phyloP scores from a whole-genome alignment of 2,113 vertebrate genomes.

The Stomatorhinus ivindoensis region DNA sequence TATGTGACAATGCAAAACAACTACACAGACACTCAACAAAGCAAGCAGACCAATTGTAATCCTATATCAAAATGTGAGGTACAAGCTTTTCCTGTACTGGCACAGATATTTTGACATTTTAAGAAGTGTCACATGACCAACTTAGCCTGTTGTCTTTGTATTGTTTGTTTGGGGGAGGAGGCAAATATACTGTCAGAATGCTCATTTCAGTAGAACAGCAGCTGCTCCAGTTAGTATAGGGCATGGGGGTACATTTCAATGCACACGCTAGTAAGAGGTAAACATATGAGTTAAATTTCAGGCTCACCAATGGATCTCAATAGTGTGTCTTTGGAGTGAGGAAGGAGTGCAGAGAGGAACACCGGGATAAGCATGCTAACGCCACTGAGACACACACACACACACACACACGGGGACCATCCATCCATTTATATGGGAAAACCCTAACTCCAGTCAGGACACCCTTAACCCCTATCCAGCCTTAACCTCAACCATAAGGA shows the following conservation, averaged over 20 bases:
- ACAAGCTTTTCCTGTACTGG: neutral
- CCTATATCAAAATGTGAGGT: neutral
- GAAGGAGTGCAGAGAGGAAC: neutral
- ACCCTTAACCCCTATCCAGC: neutral
- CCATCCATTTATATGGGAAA: neutral
- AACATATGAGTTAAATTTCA: neutral
- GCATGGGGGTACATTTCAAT: neutral
- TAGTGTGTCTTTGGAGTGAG: neutral
- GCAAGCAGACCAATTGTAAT: neutral
- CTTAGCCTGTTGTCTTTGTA: conserved; percentile 54
- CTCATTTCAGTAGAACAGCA: neutral
- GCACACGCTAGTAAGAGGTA: neutral
- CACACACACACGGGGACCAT: neutral
- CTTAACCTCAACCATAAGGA: neutral
- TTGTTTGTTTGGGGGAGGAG: conserved; percentile 50
- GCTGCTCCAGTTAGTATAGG: neutral
- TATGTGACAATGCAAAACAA: neutral
- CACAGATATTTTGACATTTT: neutral
- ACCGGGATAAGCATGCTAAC: neutral
- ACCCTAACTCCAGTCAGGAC: neutral
- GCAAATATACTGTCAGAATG: conserved; percentile 26
- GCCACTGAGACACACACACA: neutral
- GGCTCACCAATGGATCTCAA: neutral
- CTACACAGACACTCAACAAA: neutral
- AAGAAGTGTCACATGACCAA: conserved; percentile 26